Conservation (phyloP, 2,113 vertebrate species). For the Verasper variegatus region DNA sequence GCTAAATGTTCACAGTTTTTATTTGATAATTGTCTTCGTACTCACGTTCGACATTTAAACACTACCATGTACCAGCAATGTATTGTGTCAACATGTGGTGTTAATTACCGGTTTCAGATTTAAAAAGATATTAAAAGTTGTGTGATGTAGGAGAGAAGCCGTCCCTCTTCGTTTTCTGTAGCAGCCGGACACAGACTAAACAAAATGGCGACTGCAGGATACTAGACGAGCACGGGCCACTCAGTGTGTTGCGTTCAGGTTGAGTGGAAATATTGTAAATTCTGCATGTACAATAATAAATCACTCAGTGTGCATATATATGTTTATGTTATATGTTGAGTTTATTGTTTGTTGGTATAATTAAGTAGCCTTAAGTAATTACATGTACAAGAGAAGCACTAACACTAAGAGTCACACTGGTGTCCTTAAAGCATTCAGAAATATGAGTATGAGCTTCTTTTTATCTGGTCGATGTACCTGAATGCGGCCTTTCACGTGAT, state of each 20-base stretch:
- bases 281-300: neutral
- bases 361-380: too few species aligned
- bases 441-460: too few species aligned
- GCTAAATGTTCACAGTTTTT: neutral
- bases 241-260: neutral
- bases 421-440: too few species aligned
- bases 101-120: slow-evolving; percentile 64
- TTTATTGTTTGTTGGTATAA: too few species aligned
- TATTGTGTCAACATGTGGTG: neutral
- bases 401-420: too few species aligned
- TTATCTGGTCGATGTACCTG: too few species aligned
- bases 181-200: slow-evolving; percentile 1
- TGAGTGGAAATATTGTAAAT: accelerated
- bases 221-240: neutral
- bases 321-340: too few species aligned
- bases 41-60: neutral
- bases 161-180: slow-evolving; percentile 5
- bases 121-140: slow-evolving; percentile 26
- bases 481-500: too few species aligned
- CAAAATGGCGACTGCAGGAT: slow-evolving; percentile 62
- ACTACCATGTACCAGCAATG: neutral
- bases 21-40: neutral
- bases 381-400: too few species aligned
- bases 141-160: slow-evolving; percentile 3
- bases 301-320: too few species aligned